Evolutionary conservation across 2,797 vertebrate species (phyloP).

Genomic region (Pitangus sulphuratus): DNA sequence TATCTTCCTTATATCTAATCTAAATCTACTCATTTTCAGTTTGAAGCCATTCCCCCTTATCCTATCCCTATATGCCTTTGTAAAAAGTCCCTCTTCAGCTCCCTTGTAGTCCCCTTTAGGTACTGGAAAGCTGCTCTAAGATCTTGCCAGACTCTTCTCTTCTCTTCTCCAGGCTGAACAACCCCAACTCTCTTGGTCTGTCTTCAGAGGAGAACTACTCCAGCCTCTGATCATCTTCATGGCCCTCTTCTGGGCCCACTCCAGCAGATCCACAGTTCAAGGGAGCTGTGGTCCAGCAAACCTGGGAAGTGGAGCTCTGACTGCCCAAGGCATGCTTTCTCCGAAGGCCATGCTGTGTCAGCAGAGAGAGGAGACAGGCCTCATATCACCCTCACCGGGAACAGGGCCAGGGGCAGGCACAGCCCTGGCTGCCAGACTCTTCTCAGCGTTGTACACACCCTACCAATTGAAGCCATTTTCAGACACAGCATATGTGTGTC

Average conservation of each 20-base stretch:
- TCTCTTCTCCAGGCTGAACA: not conserved
- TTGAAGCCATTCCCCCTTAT: not conserved
- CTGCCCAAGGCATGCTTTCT: not conserved
- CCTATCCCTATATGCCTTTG: not conserved
- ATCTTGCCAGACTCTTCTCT: not conserved
- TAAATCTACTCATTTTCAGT: not conserved
- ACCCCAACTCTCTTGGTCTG: not conserved
- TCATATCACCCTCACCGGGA: fast-evolving
- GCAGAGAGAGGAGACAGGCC: not conserved
- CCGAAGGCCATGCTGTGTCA: not conserved
- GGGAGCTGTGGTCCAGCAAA: not conserved
- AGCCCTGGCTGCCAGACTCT: fast-evolving
- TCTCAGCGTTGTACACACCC: not conserved
- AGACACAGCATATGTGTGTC: not conserved
- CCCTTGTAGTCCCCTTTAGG: not conserved
- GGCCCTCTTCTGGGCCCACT: not conserved
- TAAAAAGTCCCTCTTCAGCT: not conserved
- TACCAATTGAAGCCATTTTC: fast-evolving
- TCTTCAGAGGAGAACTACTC: not conserved
- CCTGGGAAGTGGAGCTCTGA: not conserved
- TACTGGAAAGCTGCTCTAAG: not conserved
- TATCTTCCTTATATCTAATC: not conserved
- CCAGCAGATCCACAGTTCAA: not conserved
- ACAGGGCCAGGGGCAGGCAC: not conserved
- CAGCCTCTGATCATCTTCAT: not conserved